Percentiles rank a stretch among this genome's conserved stretches.
Evolutionary conservation across 2,113 vertebrate genomes (phyloP).

Genomic region (Oxyruncus cristatus): DNA sequence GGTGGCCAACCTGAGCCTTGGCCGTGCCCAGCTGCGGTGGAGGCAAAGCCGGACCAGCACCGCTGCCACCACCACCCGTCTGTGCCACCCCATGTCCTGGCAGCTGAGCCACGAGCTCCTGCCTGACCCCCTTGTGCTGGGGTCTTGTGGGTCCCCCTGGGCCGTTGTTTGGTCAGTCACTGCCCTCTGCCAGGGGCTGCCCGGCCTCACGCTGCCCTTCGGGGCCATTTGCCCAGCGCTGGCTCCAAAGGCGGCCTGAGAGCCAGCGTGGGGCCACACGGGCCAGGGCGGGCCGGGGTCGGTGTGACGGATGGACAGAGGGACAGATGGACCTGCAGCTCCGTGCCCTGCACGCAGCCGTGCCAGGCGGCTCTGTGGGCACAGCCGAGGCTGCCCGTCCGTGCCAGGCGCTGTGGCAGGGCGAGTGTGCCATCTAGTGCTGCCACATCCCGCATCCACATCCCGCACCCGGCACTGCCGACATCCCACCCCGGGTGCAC

Average conservation of each 20-base stretch:
- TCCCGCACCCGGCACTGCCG: fast-evolving
- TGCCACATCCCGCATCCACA: neutral
- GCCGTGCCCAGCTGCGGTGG: fast-evolving
- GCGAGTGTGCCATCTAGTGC: slow-evolving; percentile 14
- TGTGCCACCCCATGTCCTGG: neutral
- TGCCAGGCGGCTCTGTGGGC: fast-evolving
- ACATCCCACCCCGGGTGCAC: fast-evolving
- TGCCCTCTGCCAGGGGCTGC: neutral
- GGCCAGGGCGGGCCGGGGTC: neutral
- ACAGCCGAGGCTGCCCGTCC: neutral
- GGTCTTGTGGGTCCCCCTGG: fast-evolving
- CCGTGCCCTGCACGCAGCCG: neutral
- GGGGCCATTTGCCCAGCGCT: neutral
- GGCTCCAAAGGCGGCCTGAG: neutral
- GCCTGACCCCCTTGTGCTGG: neutral
- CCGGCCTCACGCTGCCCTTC: fast-evolving
- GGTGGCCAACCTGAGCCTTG: neutral
- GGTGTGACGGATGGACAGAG: neutral
- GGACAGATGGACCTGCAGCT: neutral
- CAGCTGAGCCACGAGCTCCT: neutral
- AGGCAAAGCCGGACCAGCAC: neutral
- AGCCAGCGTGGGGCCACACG: fast-evolving
- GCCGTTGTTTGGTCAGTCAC: neutral
- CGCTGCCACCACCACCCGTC: fast-evolving
- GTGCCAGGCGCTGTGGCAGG: neutral